Percentiles rank a stretch among this genome's conserved stretches.
Evolutionary conservation across 2,888 invertebrate species (phyloP).

Genomic region (Keiferia lycopersicella): DNA sequence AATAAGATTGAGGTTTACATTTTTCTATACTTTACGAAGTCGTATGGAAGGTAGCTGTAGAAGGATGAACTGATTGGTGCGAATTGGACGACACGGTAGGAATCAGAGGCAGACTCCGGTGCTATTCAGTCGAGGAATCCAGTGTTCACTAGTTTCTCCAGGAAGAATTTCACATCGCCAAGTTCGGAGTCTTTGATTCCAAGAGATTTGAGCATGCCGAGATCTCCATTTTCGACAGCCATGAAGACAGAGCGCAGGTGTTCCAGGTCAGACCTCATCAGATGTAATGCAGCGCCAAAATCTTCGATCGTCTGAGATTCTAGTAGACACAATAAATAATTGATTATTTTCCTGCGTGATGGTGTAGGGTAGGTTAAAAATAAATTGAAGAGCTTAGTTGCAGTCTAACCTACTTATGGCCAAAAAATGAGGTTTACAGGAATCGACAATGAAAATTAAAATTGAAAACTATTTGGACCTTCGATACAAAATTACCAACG

Average conservation of each 20-base stretch:
- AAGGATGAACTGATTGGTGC: constrained; percentile 87
- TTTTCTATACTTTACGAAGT: constrained; percentile 75
- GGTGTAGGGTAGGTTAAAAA: too few relatives aligned
- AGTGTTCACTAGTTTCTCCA: constrained; percentile 96
- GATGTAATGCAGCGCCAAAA: constrained; percentile 92
- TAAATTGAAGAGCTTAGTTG: too few relatives aligned
- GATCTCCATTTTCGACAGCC: constrained; percentile 97
- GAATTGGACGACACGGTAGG: constrained; percentile 84
- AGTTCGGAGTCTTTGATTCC: constrained; percentile 97
- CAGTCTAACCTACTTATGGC: too few relatives aligned
- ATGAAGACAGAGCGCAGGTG: constrained; percentile 96
- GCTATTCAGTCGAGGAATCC: constrained; percentile 96
- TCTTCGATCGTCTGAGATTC: constrained; percentile 98
- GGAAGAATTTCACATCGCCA: constrained; percentile 97
- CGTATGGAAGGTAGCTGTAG: constrained; percentile 85
- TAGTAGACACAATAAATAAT: constrained; percentile 54
- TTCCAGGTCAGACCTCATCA: constrained; percentile 94
- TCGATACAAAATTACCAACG: too few relatives aligned
- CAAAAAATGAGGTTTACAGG: too few relatives aligned
- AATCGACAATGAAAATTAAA: too few relatives aligned
- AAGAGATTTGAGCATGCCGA: constrained; percentile 95
- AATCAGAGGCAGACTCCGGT: constrained; percentile 87
- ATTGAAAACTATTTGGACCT: too few relatives aligned
- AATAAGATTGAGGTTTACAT: constrained; percentile 48
- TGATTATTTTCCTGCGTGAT: too few relatives aligned